Evolutionary conservation across 2,888 invertebrate genomes (phyloP).

Genomic region (Odontocerum albicorne): DNA sequence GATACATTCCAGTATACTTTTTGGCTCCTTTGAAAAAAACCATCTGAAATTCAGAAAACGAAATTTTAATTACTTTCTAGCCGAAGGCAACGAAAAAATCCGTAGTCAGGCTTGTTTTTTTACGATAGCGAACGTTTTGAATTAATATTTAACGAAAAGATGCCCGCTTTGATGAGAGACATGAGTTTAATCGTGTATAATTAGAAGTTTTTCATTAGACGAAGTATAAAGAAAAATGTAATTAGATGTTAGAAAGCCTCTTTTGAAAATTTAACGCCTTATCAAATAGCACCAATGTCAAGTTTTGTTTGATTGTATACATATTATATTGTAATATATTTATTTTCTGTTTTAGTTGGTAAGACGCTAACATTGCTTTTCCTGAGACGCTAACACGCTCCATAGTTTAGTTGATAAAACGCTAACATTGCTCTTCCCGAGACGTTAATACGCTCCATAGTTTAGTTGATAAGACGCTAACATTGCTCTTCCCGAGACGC

Average conservation of each 20-base stretch:
- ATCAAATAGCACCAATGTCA: no score
- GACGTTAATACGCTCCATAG: no score
- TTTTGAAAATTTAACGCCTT: neutral
- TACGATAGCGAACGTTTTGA: neutral
- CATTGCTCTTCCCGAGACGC: no score
- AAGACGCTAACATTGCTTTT: no score
- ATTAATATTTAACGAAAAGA: slow-evolving; percentile 16
- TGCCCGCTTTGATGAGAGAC: slow-evolving; percentile 17
- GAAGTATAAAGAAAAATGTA: neutral
- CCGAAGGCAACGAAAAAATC: slow-evolving; percentile 30
- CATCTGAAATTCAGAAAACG: slow-evolving; percentile 25
- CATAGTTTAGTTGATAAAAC: no score
- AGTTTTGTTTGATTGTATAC: no score
- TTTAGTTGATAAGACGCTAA: no score
- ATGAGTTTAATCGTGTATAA: slow-evolving; percentile 13
- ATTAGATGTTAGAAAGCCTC: neutral
- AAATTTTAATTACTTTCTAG: slow-evolving; percentile 34
- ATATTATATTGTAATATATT: no score
- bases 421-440: no score
- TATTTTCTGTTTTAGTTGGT: no score
- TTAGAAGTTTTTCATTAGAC: slow-evolving; percentile 19
- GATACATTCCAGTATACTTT: slow-evolving; percentile 3
- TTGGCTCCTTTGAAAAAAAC: slow-evolving; percentile 14
- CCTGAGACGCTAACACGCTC: no score
- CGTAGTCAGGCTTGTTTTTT: slow-evolving; percentile 17